Percentiles rank a stretch among this genome's conserved stretches.
Evolutionary conservation across 2,888 invertebrate genomes (phyloP).

Genomic region (Cyaniris semiargus): DNA sequence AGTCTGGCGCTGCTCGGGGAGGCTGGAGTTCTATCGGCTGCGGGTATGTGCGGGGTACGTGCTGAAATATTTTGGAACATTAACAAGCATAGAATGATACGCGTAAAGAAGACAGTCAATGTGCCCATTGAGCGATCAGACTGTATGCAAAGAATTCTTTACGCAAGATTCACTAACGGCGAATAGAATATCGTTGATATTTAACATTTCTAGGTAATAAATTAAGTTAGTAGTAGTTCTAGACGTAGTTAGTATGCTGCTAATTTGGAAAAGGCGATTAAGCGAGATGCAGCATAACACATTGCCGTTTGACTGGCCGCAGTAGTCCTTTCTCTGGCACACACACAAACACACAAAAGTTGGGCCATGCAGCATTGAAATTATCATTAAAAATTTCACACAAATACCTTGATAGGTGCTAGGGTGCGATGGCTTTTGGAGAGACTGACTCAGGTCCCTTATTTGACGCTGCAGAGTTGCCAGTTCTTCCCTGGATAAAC

Average conservation of each 20-base stretch:
- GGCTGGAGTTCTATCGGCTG: slow-evolving; percentile 62
- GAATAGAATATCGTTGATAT: too few relatives aligned
- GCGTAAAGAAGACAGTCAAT: not conserved
- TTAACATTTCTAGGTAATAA: too few relatives aligned
- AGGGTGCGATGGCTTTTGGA: slow-evolving; percentile 60
- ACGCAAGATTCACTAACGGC: not conserved
- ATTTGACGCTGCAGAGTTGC: slow-evolving; percentile 90
- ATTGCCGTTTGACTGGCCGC: not conserved
- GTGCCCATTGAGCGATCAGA: not conserved
- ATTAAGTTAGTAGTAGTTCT: not conserved
- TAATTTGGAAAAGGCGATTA: not conserved
- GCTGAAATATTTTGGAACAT: slow-evolving; percentile 52
- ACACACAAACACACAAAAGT: not conserved
- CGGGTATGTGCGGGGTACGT: slow-evolving; percentile 70
- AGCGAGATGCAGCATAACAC: not conserved
- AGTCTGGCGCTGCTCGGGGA: slow-evolving; percentile 62
- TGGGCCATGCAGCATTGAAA: not conserved
- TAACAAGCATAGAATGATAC: not conserved
- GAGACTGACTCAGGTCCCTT: slow-evolving; percentile 81
- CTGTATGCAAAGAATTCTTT: not conserved
- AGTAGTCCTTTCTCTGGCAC: not conserved
- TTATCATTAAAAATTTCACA: not conserved
- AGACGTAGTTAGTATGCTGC: not conserved
- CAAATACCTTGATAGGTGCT: slow-evolving; percentile 65
- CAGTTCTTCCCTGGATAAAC: slow-evolving; percentile 84